These are phyloP conservation scores for Dicyrtoma fusca DNA, from an alignment of 2,888 invertebrate genomes.

Conservation along the genomic window DNA sequence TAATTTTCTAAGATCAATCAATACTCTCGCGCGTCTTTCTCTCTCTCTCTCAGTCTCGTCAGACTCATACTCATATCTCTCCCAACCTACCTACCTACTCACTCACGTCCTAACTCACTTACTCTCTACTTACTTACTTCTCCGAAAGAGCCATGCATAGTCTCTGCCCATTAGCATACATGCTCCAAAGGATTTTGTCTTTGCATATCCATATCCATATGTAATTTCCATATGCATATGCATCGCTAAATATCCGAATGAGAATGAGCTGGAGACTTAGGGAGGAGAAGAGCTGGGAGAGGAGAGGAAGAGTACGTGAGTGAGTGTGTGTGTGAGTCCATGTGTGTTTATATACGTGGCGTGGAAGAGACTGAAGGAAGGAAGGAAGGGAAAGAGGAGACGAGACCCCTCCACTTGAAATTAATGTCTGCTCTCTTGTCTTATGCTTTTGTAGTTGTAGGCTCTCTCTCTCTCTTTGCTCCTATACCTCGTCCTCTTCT, in stretches of 20 bases:
- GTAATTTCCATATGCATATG: slow-evolving; percentile 20
- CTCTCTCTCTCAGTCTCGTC: slow-evolving; percentile 19
- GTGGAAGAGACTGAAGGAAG: too few relatives aligned
- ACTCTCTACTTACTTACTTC: background rate
- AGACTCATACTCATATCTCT: background rate
- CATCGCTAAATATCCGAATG: slow-evolving; percentile 11
- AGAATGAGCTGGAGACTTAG: slow-evolving; percentile 4
- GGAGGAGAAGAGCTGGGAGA: background rate
- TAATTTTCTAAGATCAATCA: slow-evolving; percentile 44
- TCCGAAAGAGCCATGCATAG: background rate
- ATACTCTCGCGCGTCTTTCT: slow-evolving; percentile 36
- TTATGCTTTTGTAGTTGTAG: slow-evolving; percentile 5
- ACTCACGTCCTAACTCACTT: background rate
- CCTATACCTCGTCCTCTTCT: slow-evolving; percentile 28
- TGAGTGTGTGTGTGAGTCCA: slow-evolving; percentile 18
- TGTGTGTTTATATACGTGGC: slow-evolving; percentile 9
- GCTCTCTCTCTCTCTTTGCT: background rate
- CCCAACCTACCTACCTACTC: background rate
- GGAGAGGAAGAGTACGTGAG: slow-evolving; percentile 6
- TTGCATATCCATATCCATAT: too few relatives aligned
- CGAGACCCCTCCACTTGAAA: slow-evolving; percentile 37
- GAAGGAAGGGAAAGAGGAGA: background rate
- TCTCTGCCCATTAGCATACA: slow-evolving; percentile 17
- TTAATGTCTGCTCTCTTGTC: slow-evolving; percentile 41
- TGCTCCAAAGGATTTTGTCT: background rate